Conservation (phyloP, 2,888 invertebrate species). For the Phyllotreta cruciferae region DNA sequence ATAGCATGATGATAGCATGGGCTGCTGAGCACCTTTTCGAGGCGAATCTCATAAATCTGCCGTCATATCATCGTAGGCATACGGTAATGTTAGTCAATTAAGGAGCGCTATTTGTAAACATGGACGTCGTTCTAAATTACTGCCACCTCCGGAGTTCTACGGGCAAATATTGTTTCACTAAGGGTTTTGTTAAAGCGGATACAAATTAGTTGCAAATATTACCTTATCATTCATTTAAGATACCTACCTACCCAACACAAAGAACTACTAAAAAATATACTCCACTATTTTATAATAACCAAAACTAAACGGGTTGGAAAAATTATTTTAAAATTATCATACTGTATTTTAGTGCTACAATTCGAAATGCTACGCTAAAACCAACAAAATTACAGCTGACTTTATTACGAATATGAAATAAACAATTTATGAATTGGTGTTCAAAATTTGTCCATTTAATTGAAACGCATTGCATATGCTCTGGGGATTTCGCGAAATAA, state of each 20-base stretch:
- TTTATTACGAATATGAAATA: constrained; percentile 7
- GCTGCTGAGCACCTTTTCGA: not conserved
- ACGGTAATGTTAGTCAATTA: constrained; percentile 25
- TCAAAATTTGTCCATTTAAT: constrained; percentile 5
- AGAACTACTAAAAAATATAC: not conserved
- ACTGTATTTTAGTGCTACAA: too few relatives aligned
- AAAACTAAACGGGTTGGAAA: too few relatives aligned
- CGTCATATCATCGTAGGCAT: constrained; percentile 17
- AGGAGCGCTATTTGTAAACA: constrained; percentile 21
- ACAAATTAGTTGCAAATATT: constrained; percentile 19
- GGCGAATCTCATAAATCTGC: constrained; percentile 16
- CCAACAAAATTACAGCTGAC: too few relatives aligned
- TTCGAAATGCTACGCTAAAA: too few relatives aligned
- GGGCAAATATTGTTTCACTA: constrained; percentile 23
- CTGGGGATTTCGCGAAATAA: constrained; percentile 10
- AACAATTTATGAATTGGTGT: constrained; percentile 1
- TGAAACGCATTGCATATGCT: constrained; percentile 1
- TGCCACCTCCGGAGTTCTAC: constrained; percentile 20
- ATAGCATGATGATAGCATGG: too few relatives aligned
- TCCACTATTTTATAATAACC: not conserved
- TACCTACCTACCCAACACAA: too few relatives aligned
- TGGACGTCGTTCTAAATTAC: constrained; percentile 16
- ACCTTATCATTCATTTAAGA: not conserved
- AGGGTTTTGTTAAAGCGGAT: constrained; percentile 12
- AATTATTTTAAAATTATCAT: too few relatives aligned